Evolutionary conservation across 2,888 invertebrate genomes (phyloP), one percentile per base, ranked within the genome.

Genomic region (Bombylius major): DNA sequence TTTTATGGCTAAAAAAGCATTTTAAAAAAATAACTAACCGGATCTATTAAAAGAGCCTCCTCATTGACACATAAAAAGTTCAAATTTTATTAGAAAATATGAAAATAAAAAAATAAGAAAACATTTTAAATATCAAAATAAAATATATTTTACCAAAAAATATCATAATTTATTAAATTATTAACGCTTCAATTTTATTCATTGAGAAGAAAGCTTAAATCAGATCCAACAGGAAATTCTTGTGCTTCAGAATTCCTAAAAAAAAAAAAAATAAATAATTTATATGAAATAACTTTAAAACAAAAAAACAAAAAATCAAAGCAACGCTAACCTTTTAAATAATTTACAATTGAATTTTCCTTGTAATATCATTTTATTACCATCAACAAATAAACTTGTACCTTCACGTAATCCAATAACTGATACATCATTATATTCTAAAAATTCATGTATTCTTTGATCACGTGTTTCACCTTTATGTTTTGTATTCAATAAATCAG

Each of bases 401-500:
- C 89, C 89, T 75, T 89, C 89, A 62, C 82, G 77, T 51, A 89
- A 72, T 0, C 85, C 89, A 53, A 89, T 68, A 12, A 89, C 88
- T 4, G 77, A 77, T 9, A 77, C 75, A 61, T 77, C 72, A 44
- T 79, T 72, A 68, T 82, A 77, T 62, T 81, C 78, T 60, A 83
- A 76, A 70, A 82, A 89, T 70, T 89, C 83, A 42, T 66, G 62
- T 58, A 89, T 83, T 64, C 89, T 78, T 65, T 86, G 79, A 66
- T 87, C 86, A 63, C 89, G 77, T 4, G 89, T 87, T 73, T 89
- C 89, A 13, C 89, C 89, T 75, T 83, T 85, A 69, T 89, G 89
- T 47, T 71, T 83, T 63, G 71, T 77, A 32, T 62, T 59, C 5
- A 36, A 7, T 11, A 76, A 73, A 62, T 81, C 77, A 34, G 78